Percentiles rank a stretch among this genome's conserved stretches.
Conservation (phyloP, 2,113 vertebrate genomes). For the Pedetes capensis region DNA sequence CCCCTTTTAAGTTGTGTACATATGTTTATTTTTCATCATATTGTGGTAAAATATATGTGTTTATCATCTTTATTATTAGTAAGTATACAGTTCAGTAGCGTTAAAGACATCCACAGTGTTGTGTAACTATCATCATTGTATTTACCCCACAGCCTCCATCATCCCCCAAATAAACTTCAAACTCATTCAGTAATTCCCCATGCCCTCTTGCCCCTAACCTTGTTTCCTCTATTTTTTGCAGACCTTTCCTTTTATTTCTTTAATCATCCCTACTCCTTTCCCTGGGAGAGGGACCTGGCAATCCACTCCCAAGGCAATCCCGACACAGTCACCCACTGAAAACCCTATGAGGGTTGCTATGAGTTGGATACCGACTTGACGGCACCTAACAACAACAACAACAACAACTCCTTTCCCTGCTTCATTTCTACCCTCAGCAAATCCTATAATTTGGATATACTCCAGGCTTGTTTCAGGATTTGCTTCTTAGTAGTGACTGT, state of each 20-base stretch:
- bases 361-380: too few species aligned
- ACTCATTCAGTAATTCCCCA: not conserved
- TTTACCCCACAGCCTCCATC: not conserved
- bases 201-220: too few species aligned
- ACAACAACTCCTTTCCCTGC: too few species aligned
- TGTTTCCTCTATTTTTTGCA: not conserved
- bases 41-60: not conserved
- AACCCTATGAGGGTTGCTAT: too few species aligned
- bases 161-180: not conserved
- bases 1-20: not conserved
- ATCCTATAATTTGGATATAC: not conserved
- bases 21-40: not conserved
- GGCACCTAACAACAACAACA: too few species aligned
- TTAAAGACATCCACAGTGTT: too few species aligned
- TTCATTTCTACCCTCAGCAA: fast-evolving
- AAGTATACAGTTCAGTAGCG: not conserved
- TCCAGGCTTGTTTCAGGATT: not conserved
- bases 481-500: not conserved
- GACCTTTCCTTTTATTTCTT: not conserved
- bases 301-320: too few species aligned
- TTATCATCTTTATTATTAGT: not conserved
- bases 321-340: too few species aligned
- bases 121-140: too few species aligned
- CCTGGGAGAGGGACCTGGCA: too few species aligned
- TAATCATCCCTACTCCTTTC: not conserved